Base-by-base conservation (phyloP, 1,140 invertebrate species). In the Micrasema minimum region DNA sequence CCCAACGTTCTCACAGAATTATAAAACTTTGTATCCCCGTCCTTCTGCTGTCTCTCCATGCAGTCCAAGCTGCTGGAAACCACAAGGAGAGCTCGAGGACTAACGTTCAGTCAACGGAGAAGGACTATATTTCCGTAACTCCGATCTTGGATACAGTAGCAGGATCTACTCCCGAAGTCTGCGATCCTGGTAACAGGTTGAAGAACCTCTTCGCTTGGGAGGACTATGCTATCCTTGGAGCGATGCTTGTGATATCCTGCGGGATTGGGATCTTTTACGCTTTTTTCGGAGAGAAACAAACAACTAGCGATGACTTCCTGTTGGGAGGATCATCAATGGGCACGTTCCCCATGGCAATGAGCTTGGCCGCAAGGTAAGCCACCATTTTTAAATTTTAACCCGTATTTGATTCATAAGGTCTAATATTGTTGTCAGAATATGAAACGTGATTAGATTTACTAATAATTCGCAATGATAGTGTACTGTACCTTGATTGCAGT, bases 221-320 rank as follows among this genome's bases (percentile, higher is more conserved):
- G 12, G 92, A 94, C 79, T 94, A 93, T 76, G 78, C 82, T 9
- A 89, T 94, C 1, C 80, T 94, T n/a, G 87, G 80, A 0, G 78
- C 83, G 0, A 93, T 94, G 89, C 79, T 94, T 4, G 50, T 90
- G 0, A 82, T 91, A 0, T 94, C 93, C 1, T 89, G 91, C 66
- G 86, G 87, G 4, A 94, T 96, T 57, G 94, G 94, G 0, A 82
- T 93, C 0, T 95, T 92, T 79, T 94, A 93, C 78, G 92, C 90
- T 14, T 93, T 89, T 74, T 90, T 89, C 74, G 87, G 89, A 14
- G 86, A 89, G 41, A 91, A 91, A 76, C 90, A 93, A 76, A 89
- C 88, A 59, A 92, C 89, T 0, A 90, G 90, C 43, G 85, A 89
- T 50, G 92, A 95, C 75, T 94, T 94, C 77, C 81, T 95, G 7